Evolutionary conservation across 2,113 vertebrate species (phyloP).

Genomic region (Uria aalge): DNA sequence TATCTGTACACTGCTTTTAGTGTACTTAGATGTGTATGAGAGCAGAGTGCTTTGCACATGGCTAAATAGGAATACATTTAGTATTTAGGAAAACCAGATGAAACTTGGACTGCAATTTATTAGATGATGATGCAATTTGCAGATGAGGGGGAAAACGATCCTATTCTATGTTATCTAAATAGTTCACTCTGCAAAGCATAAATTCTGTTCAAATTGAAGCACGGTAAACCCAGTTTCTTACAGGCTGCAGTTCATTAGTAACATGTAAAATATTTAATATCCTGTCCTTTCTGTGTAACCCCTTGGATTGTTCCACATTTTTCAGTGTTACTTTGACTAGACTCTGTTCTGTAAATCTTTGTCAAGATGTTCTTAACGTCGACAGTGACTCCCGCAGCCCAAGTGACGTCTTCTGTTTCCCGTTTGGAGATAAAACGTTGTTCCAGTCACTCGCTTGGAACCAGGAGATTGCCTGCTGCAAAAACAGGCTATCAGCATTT

Average conservation of each 20-base stretch:
- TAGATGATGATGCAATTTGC: neutral
- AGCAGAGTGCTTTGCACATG: neutral
- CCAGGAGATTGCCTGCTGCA: constrained; percentile 30
- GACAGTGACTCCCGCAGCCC: neutral
- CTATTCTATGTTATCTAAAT: neutral
- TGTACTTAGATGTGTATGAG: neutral
- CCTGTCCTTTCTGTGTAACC: neutral
- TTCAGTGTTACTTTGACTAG: neutral
- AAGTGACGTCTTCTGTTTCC: neutral
- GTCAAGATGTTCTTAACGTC: neutral
- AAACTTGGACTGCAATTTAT: neutral
- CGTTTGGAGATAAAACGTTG: neutral
- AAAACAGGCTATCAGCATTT: constrained; percentile 12
- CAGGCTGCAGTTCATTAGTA: neutral
- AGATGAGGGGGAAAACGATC: neutral
- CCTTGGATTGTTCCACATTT: neutral
- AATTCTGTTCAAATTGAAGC: neutral
- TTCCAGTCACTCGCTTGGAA: neutral
- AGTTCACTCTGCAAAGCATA: neutral
- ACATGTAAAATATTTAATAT: neutral
- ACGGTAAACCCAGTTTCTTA: neutral
- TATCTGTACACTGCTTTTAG: neutral
- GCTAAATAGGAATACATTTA: neutral
- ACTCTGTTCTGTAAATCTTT: neutral
- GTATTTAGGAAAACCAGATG: neutral